phyloP scores from a whole-genome alignment of 2,888 invertebrate genomes.

The Melanophora roralis region DNA sequence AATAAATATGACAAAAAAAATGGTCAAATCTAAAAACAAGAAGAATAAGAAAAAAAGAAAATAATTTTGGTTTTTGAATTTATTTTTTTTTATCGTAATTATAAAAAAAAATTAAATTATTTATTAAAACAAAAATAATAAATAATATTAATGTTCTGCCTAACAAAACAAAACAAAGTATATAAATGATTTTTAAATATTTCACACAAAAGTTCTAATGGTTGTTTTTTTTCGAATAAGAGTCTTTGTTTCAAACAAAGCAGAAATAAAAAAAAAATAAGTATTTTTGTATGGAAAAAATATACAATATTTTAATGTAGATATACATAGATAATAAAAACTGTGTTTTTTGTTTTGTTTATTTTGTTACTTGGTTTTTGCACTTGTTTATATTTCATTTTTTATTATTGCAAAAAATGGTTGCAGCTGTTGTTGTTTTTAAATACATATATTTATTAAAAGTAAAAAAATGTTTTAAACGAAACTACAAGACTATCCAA shows the following conservation, averaged over 20 bases:
- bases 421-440: slow-evolving; percentile 48
- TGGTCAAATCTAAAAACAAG: slow-evolving; percentile 22
- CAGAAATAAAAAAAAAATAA: slow-evolving; percentile 34
- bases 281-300: slow-evolving; percentile 51
- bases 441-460: slow-evolving; percentile 35
- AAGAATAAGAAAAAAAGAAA: slow-evolving; percentile 41
- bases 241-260: slow-evolving; percentile 62
- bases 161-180: slow-evolving; percentile 62
- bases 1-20: slow-evolving; percentile 21
- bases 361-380: slow-evolving; percentile 50
- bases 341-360: slow-evolving; percentile 45
- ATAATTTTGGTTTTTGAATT: slow-evolving; percentile 46
- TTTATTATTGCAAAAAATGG: slow-evolving; percentile 55
- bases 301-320: slow-evolving; percentile 57
- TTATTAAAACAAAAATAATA: slow-evolving; percentile 71
- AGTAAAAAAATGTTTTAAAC: slow-evolving; percentile 32
- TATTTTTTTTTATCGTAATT: slow-evolving; percentile 62
- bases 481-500: slow-evolving; percentile 20
- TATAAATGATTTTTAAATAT: slow-evolving; percentile 54
- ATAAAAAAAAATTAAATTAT: slow-evolving; percentile 69
- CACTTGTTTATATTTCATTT: slow-evolving; percentile 44
- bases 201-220: slow-evolving; percentile 56
- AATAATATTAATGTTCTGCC: slow-evolving; percentile 69
- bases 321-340: slow-evolving; percentile 62
- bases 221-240: slow-evolving; percentile 46